These are phyloP conservation scores for Dascyllus trimaculatus DNA, from an alignment of 2,113 vertebrate species.

Conservation along the genomic window DNA sequence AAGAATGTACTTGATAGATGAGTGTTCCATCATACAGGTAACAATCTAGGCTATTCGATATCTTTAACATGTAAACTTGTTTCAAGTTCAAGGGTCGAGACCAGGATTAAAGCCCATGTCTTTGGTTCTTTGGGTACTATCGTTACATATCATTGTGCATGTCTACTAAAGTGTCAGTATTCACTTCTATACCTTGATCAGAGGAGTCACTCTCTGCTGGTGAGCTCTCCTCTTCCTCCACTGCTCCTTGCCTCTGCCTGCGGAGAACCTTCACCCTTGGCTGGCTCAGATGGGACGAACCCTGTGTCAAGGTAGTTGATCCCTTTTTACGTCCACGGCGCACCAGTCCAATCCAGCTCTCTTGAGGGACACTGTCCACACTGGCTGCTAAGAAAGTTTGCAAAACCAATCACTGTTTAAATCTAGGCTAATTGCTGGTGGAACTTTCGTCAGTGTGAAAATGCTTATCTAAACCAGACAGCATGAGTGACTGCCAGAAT, in stretches of 20 bases:
- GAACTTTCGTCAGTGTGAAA: neutral
- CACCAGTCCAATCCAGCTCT: slow-evolving; percentile 71
- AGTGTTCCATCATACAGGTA: neutral
- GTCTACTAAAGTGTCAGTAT: neutral
- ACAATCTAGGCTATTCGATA: neutral
- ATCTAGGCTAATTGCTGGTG: neutral
- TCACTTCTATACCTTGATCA: slow-evolving; percentile 73
- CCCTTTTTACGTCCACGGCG: slow-evolving; percentile 69
- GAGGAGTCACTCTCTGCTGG: slow-evolving; percentile 81
- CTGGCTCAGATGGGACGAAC: slow-evolving; percentile 62
- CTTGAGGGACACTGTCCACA: slow-evolving; percentile 81
- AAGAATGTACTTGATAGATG: too few species aligned
- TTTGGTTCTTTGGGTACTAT: neutral
- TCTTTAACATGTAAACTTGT: too few species aligned
- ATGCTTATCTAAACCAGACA: too few species aligned
- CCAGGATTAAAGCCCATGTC: too few species aligned
- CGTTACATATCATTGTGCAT: neutral
- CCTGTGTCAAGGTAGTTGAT: slow-evolving; percentile 39
- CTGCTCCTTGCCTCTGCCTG: slow-evolving; percentile 57
- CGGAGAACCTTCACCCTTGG: slow-evolving; percentile 56
- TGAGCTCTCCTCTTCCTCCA: slow-evolving; percentile 78
- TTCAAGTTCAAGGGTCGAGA: too few species aligned
- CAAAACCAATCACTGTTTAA: slow-evolving; percentile 26
- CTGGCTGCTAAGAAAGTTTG: slow-evolving; percentile 76
- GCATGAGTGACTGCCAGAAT: neutral